Evolutionary conservation across 2,888 invertebrate genomes (phyloP).

Genomic region (Leptinotarsa haldemani): DNA sequence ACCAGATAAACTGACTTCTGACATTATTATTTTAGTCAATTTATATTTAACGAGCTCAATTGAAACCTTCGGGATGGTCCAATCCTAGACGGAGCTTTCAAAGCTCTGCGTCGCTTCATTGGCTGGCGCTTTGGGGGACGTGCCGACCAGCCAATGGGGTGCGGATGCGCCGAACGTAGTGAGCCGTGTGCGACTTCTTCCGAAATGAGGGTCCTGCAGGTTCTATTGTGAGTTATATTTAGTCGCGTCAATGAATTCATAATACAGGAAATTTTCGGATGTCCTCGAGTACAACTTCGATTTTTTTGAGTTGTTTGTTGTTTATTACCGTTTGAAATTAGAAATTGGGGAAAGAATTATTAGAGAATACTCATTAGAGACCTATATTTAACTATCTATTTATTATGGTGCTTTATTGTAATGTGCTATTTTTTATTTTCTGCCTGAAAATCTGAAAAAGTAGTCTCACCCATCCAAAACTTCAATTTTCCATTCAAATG

Average conservation of each 20-base stretch:
- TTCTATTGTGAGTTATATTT: conserved; percentile 39
- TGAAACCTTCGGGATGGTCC: conserved; percentile 54
- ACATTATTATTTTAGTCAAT: conserved; percentile 67
- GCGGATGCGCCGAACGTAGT: conserved; percentile 25
- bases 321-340: no score
- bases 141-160: conserved; percentile 44
- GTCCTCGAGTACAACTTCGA: no score
- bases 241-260: not conserved
- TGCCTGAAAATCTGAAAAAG: no score
- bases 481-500: no score
- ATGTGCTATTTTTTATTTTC: no score
- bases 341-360: no score
- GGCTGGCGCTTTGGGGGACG: conserved; percentile 47
- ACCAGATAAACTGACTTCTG: conserved; percentile 61
- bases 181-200: conserved; percentile 11
- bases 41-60: conserved; percentile 67
- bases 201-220: conserved; percentile 44
- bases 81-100: conserved; percentile 50
- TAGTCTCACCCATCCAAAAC: no score
- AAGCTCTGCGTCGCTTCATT: conserved; percentile 45
- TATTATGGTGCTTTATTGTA: no score
- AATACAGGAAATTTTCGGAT: no score
- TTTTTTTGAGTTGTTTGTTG: no score
- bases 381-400: no score
- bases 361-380: no score